Evolutionary conservation across 2,113 vertebrate species (phyloP).

Genomic region (Illadopsis cleaveri): DNA sequence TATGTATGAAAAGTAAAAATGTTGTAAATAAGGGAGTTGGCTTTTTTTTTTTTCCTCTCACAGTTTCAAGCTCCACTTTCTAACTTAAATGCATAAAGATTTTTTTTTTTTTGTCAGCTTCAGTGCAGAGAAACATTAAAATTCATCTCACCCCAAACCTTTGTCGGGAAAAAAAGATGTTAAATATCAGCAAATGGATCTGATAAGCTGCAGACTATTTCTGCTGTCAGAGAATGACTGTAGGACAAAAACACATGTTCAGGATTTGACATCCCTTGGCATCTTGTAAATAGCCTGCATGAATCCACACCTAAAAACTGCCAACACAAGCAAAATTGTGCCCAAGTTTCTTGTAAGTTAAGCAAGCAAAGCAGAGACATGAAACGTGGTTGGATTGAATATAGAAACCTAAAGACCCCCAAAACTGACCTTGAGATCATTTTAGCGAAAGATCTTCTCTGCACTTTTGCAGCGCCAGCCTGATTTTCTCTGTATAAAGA

Average conservation of each 20-base stretch:
- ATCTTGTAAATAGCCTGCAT: conserved; percentile 81
- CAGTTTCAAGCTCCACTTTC: conserved; percentile 61
- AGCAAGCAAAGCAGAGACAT: conserved; percentile 77
- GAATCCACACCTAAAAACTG: conserved; percentile 82
- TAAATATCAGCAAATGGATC: conserved; percentile 81
- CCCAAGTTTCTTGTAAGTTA: conserved; percentile 80
- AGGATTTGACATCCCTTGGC: conserved; percentile 81
- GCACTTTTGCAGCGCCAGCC: conserved; percentile 36
- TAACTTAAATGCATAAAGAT: conserved; percentile 65
- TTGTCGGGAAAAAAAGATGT: conserved; percentile 73
- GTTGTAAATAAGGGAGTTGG: conserved; percentile 58
- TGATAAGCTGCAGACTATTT: conserved; percentile 79
- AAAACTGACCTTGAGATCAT: conserved; percentile 74
- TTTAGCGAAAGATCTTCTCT: conserved; percentile 67
- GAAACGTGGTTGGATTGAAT: conserved; percentile 76
- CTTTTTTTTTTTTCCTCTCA: conserved; percentile 36
- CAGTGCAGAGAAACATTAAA: conserved; percentile 73
- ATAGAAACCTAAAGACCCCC: conserved; percentile 75
- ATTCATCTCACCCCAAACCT: conserved; percentile 74
- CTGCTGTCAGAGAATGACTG: conserved; percentile 76
- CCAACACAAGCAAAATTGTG: conserved; percentile 78
- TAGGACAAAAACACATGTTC: conserved; percentile 78
- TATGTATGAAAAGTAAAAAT: conserved; percentile 47
- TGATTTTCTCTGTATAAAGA: conserved; percentile 26
- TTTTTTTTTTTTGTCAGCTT: conserved; percentile 71